Evolutionary conservation across 2,797 vertebrate genomes (phyloP).

Genomic region (Galagoides demidoff): DNA sequence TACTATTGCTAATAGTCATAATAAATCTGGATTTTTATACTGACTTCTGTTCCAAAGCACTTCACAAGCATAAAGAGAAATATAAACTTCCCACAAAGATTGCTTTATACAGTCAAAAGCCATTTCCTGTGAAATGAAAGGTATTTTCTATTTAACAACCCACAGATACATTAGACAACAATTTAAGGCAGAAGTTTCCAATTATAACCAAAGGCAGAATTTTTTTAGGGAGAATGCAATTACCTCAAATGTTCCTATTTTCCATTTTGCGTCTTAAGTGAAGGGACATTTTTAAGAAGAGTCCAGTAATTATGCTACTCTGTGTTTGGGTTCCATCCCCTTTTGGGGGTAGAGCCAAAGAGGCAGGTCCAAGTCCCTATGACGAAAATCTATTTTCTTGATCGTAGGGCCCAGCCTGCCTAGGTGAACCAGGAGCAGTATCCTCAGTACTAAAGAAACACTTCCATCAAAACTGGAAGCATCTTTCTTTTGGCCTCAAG

Average conservation of each 20-base stretch:
- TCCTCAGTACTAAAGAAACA: neutral
- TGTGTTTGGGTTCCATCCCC: neutral
- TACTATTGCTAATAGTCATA: conserved; percentile 49
- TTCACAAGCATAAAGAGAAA: conserved; percentile 65
- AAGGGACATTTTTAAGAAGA: neutral
- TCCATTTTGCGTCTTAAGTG: neutral
- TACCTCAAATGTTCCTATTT: neutral
- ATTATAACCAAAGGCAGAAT: conserved; percentile 38
- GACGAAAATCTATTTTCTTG: neutral
- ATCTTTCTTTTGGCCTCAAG: neutral
- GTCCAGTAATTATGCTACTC: neutral
- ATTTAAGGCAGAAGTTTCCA: neutral
- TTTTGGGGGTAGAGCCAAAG: neutral
- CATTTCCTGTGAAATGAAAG: conserved; percentile 62
- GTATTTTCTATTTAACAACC: conserved; percentile 57
- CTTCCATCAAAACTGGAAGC: neutral
- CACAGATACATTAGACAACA: conserved; percentile 9
- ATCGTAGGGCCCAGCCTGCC: neutral
- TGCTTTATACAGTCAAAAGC: conserved; percentile 54
- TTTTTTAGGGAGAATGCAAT: conserved; percentile 42
- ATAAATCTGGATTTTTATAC: conserved; percentile 72
- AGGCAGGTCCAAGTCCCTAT: fast-evolving
- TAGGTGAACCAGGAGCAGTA: neutral
- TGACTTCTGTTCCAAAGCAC: conserved; percentile 59
- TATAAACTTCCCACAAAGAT: conserved; percentile 61